Evolutionary conservation across 2,113 vertebrate species (phyloP).

Genomic region (Colaptes auratus): DNA sequence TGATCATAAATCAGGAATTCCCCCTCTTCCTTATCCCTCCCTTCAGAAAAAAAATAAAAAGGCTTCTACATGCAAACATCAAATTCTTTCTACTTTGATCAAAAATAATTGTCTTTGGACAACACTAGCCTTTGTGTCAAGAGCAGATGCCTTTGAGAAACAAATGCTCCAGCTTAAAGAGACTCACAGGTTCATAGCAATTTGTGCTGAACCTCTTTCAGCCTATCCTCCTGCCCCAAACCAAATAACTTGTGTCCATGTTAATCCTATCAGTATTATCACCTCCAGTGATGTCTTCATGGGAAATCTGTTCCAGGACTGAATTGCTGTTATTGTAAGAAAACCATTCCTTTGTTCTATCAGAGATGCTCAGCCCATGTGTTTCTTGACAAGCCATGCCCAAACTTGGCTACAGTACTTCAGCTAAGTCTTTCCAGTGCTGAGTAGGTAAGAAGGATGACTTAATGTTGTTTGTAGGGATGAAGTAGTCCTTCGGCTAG

Average conservation of each 20-base stretch:
- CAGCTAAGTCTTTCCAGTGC: neutral
- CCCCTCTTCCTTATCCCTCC: neutral
- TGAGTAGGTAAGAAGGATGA: neutral
- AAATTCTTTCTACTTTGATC: neutral
- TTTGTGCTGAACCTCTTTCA: neutral
- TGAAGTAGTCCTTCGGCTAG: neutral
- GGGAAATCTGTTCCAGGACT: neutral
- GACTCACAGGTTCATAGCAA: neutral
- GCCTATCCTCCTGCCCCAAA: neutral
- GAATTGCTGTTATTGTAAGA: neutral
- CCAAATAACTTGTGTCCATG: neutral
- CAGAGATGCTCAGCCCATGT: neutral
- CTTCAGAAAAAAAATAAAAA: neutral
- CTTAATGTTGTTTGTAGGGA: neutral
- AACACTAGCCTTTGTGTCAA: neutral
- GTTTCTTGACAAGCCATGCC: neutral
- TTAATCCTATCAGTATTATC: neutral
- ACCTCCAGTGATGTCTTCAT: neutral
- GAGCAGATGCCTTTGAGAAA: neutral
- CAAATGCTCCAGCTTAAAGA: neutral
- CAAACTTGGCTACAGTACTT: neutral
- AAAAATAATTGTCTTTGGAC: neutral
- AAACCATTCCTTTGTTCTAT: neutral
- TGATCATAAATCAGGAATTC: slow-evolving; percentile 52
- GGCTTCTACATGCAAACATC: neutral